Base-by-base conservation (phyloP, 2,797 vertebrate species). In the Telmatherina bonti region DNA sequence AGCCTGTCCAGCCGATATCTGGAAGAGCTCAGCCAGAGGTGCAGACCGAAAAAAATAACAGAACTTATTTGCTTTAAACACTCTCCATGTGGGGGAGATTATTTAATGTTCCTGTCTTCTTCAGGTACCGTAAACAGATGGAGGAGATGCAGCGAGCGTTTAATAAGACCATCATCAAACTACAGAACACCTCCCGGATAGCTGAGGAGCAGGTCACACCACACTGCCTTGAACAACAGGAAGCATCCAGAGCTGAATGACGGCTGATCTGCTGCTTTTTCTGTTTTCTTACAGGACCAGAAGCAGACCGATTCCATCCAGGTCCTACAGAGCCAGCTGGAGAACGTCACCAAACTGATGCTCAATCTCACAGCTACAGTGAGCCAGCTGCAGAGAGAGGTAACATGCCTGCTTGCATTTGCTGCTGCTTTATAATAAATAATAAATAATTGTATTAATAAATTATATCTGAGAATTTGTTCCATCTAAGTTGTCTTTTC, bases 81-180 rank as follows among this genome's bases (percentile, higher is more conserved):
- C 49, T 52, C 35, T 7, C 3, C 24, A 1, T 20, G 4, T 27
- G 5, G 12, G 43, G 27, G 10, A 9, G 49, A 45, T n/a, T 3
- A 57, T 3, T 63, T 1, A 31, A 10, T 18, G 15, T 36, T 7
- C 67, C 56, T 62, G 43, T 85, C 49, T 69, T 27, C 2, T 36
- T 47, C 79, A 99, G 98, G 83, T 99, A 99, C 73, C 96, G 98
- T 62, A 99, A 99, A 86, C 98, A 99, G 93, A 99, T 99, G 98
- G 98, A 99, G 83, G 98, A 99, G 94, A 99, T 99, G 98, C 98
- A 99, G 88, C 95, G 95, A 86, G 97, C 97, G 11, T 99, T 99
- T 83, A 99, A 99, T 87, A 99, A 98, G 91, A 99, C 98, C 78
- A 96, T 99, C 92, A 95, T 98, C 87, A 99, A 99, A 79, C 96